Percentiles rank a stretch among this genome's conserved stretches.
Conservation (phyloP, 2,888 invertebrate genomes). For the Notodonta dromedarius region DNA sequence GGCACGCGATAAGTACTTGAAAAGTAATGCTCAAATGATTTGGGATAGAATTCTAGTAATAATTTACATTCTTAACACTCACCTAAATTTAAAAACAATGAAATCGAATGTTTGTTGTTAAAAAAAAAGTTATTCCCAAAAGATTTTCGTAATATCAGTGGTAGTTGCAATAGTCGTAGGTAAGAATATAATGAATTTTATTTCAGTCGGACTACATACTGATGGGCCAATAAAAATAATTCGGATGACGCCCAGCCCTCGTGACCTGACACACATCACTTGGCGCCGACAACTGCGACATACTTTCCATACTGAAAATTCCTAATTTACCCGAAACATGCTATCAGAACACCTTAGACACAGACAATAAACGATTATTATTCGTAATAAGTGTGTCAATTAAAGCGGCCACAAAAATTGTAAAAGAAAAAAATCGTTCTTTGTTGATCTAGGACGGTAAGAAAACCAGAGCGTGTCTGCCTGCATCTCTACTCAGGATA, state of each 20-base stretch:
- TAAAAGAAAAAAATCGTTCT: not conserved
- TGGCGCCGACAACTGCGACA: conserved; percentile 70
- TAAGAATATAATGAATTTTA: conserved; percentile 32
- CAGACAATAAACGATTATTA: conserved; percentile 10
- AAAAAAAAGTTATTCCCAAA: no score
- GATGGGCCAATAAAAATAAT: conserved; percentile 71
- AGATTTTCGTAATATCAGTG: no score
- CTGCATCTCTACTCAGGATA: not conserved
- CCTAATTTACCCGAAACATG: conserved; percentile 55
- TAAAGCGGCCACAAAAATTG: conserved; percentile 1
- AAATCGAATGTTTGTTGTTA: no score
- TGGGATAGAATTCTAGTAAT: no score
- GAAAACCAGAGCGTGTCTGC: conserved; percentile 1
- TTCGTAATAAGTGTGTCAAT: conserved; percentile 2
- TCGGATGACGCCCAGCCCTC: conserved; percentile 60
- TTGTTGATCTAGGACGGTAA: not conserved
- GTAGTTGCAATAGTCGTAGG: not conserved
- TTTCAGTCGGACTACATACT: conserved; percentile 45
- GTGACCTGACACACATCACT: conserved; percentile 70
- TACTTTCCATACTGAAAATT: conserved; percentile 61
- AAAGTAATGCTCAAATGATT: no score
- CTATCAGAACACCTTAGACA: conserved; percentile 37
- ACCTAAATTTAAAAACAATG: no score
- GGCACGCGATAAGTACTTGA: no score
- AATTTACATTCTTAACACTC: no score